Percentiles rank a stretch among this genome's conserved stretches.
These are phyloP conservation scores for Melipona beecheii DNA, from an alignment of 2,888 invertebrate species.

Conservation along the genomic window DNA sequence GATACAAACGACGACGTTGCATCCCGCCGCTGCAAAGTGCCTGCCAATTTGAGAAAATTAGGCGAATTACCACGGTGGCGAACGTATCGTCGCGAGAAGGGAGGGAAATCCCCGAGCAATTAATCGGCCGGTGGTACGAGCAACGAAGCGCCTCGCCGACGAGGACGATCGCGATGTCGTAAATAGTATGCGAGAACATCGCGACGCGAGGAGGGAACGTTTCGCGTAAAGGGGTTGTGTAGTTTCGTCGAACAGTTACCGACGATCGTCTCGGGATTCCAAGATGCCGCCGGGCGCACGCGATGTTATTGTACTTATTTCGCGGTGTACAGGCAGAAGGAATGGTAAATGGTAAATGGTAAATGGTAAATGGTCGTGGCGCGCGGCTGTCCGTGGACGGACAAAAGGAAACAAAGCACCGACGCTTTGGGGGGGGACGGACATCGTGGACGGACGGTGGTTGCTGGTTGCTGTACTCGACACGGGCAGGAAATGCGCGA, in stretches of 20 bases:
- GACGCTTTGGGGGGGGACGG: background rate
- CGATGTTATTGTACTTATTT: slow-evolving; percentile 61
- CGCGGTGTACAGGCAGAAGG: slow-evolving; percentile 34
- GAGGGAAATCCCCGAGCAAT: slow-evolving; percentile 46
- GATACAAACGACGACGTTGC: background rate
- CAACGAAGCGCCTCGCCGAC: slow-evolving; percentile 41
- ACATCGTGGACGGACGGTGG: background rate
- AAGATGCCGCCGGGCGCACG: slow-evolving; percentile 25
- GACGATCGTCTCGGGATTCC: slow-evolving; percentile 48
- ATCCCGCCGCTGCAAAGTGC: background rate
- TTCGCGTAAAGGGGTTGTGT: slow-evolving; percentile 36
- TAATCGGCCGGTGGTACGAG: slow-evolving; percentile 43
- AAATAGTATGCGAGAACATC: slow-evolving; percentile 55
- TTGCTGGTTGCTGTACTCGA: slow-evolving; percentile 36
- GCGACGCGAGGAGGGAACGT: slow-evolving; percentile 17
- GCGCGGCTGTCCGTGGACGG: slow-evolving; percentile 2
- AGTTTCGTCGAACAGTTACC: slow-evolving; percentile 15
- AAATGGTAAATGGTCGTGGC: slow-evolving; percentile 42
- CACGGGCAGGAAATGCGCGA: slow-evolving; percentile 73
- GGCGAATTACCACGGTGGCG: background rate
- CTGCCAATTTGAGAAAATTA: background rate
- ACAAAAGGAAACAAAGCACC: slow-evolving; percentile 16
- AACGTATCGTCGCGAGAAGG: background rate
- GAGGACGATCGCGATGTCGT: slow-evolving; percentile 26
- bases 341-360: slow-evolving; percentile 50